Evolutionary conservation across 2,888 invertebrate genomes (phyloP), one percentile per base, ranked within the genome.

Genomic region (Trissonchulus sp.): DNA sequence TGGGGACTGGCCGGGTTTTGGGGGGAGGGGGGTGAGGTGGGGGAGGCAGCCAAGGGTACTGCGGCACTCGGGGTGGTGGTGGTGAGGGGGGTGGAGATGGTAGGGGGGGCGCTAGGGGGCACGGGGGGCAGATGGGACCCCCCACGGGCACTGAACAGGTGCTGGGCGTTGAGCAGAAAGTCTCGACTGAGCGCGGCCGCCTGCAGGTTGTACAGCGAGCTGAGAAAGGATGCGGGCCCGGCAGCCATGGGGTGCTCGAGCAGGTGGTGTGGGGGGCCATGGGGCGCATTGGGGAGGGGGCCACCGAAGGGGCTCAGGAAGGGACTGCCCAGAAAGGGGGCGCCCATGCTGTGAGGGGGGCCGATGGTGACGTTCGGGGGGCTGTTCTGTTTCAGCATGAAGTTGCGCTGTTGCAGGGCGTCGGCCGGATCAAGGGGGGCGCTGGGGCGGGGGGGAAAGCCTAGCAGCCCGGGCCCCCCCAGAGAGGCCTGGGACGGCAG

Each of bases 141-240:
- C 23, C 48, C 48, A 23, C 8, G 8, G 48, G 48, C 48, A 23
- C 8, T 23, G 34, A 71, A 33, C 34, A 28, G 71, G 35, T 71
- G 89, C 85, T 94, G 93, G 77, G 93, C 91, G 86, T 94, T 94
- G 86, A 94, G 92, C 73, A 94, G 88, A 81, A 94, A 88, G 78
- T 92, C 91, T 76, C 81, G 78, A 72, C 78, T 80, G 68, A 80
- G 79, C 71, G 81, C 79, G 74, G 34, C 88, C 60, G 80, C 81
- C 63, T 79, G 80, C 87, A 77, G 75, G 2, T 28, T 33, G 37
- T 36, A 74, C 68, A 69, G 28, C n/a, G 74, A 76, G 77, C 38
- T 77, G 79, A 87, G 87, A 34, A 88, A 81, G 71, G 35, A 30
- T 15, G 31, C 33, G 30, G 28, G 28, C 30, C 8, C 35, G 34